These are phyloP conservation scores for Ophiodon elongatus DNA, from an alignment of 2,113 vertebrate genomes.

Conservation along the genomic window DNA sequence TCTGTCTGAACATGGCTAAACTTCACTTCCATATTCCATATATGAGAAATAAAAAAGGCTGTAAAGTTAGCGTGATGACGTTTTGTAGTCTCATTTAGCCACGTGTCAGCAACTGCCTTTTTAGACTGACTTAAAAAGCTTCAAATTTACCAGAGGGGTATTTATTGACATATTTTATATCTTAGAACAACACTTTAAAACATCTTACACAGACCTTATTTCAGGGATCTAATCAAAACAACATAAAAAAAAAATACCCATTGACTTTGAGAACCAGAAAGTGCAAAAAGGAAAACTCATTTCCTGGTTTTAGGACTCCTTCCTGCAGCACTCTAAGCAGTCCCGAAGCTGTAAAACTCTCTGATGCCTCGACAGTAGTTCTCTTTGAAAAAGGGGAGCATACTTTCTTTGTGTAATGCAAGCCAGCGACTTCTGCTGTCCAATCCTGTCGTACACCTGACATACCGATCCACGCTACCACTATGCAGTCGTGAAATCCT, in stretches of 20 bases:
- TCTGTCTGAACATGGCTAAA: too few relatives aligned
- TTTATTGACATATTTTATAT: not conserved
- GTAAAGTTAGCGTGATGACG: too few relatives aligned
- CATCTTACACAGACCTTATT: not conserved
- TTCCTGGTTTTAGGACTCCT: not conserved
- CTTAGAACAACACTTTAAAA: not conserved
- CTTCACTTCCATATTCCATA: too few relatives aligned
- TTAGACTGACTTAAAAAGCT: not conserved
- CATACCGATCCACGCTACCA: not conserved
- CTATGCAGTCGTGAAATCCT: constrained; percentile 19
- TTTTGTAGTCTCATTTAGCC: not conserved
- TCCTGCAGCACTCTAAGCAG: not conserved
- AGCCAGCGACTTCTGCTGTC: not conserved
- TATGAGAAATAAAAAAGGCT: too few relatives aligned
- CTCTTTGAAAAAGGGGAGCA: not conserved
- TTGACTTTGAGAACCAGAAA: not conserved
- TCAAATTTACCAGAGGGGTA: not conserved
- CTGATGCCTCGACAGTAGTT: not conserved
- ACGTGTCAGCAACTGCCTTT: too few relatives aligned
- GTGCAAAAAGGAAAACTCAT: not conserved
- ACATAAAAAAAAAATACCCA: not conserved
- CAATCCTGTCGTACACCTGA: not conserved
- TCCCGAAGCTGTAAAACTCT: not conserved
- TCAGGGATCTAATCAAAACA: not conserved
- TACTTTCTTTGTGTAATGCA: constrained; percentile 2